Evolutionary conservation across 2,797 vertebrate genomes (phyloP), one percentile per base, ranked within the genome.

Genomic region (Holocentrus rufus): DNA sequence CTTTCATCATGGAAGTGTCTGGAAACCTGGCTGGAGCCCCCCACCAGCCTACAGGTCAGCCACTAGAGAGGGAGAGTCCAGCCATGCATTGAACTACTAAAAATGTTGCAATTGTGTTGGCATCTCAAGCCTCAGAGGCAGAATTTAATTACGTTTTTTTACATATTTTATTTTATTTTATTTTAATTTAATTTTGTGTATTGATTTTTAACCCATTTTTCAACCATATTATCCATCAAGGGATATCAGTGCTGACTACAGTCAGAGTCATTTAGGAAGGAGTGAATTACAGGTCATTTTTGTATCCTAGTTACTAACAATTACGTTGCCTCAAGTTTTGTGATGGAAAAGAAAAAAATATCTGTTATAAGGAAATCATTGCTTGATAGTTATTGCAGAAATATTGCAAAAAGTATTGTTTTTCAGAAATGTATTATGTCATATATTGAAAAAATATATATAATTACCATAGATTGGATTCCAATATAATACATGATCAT

Each of bases 1-100:
- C 36, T 54, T 88, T 91, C 72, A 77, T 75, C 7, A 49, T 85
- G 31, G 65, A 87, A 20, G 76, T 92, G 27, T 90, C 84, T 81
- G 89, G 89, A 69, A 88, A 80, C 64, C 77, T 92, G 69, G 80
- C 85, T 62, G 79, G 76, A 70, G 8, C 59, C 30, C 79, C 77
- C 15, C 14, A 20, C 36, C 84, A 86, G 56, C 64, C 74, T 15
- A 74, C 84, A 89, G 92, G 93, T 94, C 79, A 88, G 86, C 65
- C 66, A 18, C 53, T 71, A 1, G 14, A 56, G 58, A 14, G 4
- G 7, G 13, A 58, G 5, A 80, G 20, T 10, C 42, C 30, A n/a
- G 18, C 15, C 22, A 27, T 64, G 7, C 17, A 25, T 46, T 44
- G 53, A 39, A 14, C n/a, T 54, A 15, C 23, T 18, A 13, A 34